phyloP scores from a whole-genome alignment of 2,888 invertebrate species.

The Rotaria macrura region DNA sequence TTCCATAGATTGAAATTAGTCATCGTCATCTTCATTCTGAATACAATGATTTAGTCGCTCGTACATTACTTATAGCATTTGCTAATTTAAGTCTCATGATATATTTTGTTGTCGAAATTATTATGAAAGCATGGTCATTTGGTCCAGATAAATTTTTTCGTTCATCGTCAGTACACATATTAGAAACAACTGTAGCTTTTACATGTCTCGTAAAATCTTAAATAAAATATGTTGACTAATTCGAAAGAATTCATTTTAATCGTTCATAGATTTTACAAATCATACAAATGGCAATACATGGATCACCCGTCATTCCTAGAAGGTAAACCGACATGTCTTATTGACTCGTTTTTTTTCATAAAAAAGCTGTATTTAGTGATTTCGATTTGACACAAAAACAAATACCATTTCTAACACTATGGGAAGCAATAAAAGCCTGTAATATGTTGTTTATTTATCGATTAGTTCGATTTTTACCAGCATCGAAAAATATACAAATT shows the following conservation, averaged over 20 bases:
- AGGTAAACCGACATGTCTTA: neutral
- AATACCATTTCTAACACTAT: neutral
- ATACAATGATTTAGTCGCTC: neutral
- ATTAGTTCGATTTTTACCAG: neutral
- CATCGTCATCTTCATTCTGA: neutral
- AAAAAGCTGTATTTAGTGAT: neutral
- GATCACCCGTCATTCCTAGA: neutral
- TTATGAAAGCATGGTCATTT: neutral
- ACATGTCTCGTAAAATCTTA: neutral
- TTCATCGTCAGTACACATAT: neutral
- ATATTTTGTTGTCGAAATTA: neutral
- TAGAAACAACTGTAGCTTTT: neutral
- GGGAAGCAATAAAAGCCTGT: neutral
- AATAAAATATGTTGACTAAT: too few species aligned
- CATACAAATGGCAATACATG: neutral
- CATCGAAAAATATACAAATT: neutral
- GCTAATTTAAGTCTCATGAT: neutral
- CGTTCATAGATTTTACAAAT: neutral
- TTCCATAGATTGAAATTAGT: neutral
- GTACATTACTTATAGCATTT: neutral
- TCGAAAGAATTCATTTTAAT: neutral
- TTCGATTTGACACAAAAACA: neutral
- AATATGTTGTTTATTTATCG: slow-evolving; percentile 1
- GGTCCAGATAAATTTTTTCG: neutral
- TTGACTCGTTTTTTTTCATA: neutral